phyloP scores from a whole-genome alignment of 1,140 invertebrate genomes.

The Drosophila azteca region DNA sequence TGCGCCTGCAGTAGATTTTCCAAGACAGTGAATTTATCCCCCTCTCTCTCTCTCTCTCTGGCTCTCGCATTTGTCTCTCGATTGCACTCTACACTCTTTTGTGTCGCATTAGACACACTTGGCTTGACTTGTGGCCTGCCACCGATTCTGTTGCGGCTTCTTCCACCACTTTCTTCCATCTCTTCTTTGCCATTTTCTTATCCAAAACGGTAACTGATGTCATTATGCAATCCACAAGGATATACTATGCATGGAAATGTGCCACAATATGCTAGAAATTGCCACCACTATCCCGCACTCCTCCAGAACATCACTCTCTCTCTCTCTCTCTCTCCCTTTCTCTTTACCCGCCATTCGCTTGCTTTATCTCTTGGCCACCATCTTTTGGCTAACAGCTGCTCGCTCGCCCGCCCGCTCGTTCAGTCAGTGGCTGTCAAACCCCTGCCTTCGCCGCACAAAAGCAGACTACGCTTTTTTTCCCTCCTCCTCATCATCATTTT shows the following conservation, averaged over 20 bases:
- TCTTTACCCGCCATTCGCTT: not conserved
- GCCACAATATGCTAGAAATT: constrained; percentile 9
- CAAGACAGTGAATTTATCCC: constrained; percentile 16
- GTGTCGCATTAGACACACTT: constrained; percentile 68
- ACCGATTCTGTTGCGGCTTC: not conserved
- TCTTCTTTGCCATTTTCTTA: constrained; percentile 10
- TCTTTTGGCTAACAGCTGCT: constrained; percentile 66
- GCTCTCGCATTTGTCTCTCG: no score
- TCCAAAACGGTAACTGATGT: constrained; percentile 66
- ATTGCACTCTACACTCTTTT: constrained; percentile 3
- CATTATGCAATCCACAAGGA: constrained; percentile 55
- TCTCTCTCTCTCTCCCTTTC: not conserved
- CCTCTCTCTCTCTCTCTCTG: not conserved
- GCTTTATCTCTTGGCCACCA: constrained; percentile 3
- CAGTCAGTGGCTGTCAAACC: constrained; percentile 67
- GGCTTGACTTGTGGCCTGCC: constrained; percentile 45
- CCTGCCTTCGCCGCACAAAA: constrained; percentile 46
- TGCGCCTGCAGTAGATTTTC: constrained; percentile 10
- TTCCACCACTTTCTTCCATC: no score
- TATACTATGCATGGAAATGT: constrained; percentile 3
- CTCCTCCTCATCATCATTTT: not conserved
- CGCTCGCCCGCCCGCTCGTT: constrained; percentile 2
- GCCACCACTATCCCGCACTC: no score
- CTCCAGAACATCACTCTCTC: no score
- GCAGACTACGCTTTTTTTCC: constrained; percentile 58